A percentile compares a stretch with the other conserved stretches of the same genome.
These are phyloP conservation scores for Glaucidium brasilianum DNA, from an alignment of 2,113 vertebrate species.

Conservation along the genomic window DNA sequence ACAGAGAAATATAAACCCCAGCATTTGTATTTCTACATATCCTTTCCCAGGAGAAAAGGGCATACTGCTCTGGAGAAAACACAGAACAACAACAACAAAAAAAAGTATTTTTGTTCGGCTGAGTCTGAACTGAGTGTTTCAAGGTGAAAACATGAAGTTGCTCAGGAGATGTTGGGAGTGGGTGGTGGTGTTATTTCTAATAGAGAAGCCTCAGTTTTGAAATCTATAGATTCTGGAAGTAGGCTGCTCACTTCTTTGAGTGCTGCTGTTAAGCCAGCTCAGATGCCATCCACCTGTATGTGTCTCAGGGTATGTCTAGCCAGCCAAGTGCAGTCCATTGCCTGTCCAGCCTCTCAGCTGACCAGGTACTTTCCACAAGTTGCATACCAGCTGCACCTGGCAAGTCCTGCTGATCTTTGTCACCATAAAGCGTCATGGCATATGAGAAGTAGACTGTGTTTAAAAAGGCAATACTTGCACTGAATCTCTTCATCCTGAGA, in stretches of 20 bases:
- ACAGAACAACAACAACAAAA: no score
- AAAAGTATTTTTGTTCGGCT: background rate
- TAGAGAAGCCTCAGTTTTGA: background rate
- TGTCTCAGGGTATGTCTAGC: background rate
- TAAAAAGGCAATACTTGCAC: background rate
- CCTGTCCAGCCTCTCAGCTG: background rate
- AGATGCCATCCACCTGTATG: rapidly evolving
- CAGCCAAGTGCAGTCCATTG: background rate
- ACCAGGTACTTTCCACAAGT: background rate
- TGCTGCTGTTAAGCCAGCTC: background rate
- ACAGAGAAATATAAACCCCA: background rate
- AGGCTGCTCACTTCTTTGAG: background rate
- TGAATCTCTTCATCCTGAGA: background rate
- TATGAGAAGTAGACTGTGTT: background rate
- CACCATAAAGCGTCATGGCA: background rate
- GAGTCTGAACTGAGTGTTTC: background rate
- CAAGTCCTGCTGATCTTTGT: background rate
- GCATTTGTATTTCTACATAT: background rate
- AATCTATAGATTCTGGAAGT: background rate
- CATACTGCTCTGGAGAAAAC: background rate
- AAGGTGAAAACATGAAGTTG: background rate
- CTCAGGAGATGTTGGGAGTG: background rate
- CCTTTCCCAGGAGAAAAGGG: background rate
- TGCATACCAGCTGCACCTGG: background rate
- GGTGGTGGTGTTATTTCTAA: background rate